These are phyloP conservation scores for Anagyrus pseudococci DNA, from an alignment of 2,888 invertebrate species.

Conservation along the genomic window DNA sequence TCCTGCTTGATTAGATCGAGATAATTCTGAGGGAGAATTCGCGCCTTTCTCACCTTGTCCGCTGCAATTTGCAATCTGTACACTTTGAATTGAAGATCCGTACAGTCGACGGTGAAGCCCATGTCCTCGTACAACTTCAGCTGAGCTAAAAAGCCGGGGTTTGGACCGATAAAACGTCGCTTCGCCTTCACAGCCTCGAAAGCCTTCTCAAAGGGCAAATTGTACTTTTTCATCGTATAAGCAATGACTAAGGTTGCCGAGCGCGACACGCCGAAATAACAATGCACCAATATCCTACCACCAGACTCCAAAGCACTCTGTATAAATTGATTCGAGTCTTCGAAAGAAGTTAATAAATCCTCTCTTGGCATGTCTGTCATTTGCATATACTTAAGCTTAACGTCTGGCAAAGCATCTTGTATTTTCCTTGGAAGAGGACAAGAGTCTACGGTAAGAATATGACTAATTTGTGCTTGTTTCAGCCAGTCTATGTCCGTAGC, in stretches of 20 bases:
- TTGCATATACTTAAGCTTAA: conserved; percentile 78
- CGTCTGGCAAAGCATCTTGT: conserved; percentile 68
- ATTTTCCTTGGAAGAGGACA: conserved; percentile 82
- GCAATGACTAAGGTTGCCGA: conserved; percentile 88
- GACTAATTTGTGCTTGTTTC: conserved; percentile 72
- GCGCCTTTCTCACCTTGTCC: conserved; percentile 81
- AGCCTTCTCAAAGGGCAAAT: conserved; percentile 76
- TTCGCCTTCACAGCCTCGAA: conserved; percentile 74
- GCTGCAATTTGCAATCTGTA: conserved; percentile 82
- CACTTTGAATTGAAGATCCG: conserved; percentile 75
- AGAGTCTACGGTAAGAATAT: conserved; percentile 84
- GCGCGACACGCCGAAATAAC: conserved; percentile 90
- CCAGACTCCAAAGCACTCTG: conserved; percentile 69
- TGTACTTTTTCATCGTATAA: conserved; percentile 85
- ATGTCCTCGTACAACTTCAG: conserved; percentile 80
- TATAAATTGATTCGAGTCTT: conserved; percentile 80
- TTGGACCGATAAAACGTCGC: conserved; percentile 78
- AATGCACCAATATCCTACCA: conserved; percentile 84
- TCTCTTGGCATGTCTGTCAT: conserved; percentile 85
- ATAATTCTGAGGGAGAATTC: conserved; percentile 82
- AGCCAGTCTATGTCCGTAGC: conserved; percentile 77
- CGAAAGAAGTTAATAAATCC: conserved; percentile 81
- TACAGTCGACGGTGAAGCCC: conserved; percentile 75
- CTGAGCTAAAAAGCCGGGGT: conserved; percentile 81
- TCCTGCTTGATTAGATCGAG: conserved; percentile 80